A percentile compares a stretch with the other conserved stretches of the same genome.
phyloP scores from a whole-genome alignment of 2,888 invertebrate species.

The Dromius quadrimaculatus region DNA sequence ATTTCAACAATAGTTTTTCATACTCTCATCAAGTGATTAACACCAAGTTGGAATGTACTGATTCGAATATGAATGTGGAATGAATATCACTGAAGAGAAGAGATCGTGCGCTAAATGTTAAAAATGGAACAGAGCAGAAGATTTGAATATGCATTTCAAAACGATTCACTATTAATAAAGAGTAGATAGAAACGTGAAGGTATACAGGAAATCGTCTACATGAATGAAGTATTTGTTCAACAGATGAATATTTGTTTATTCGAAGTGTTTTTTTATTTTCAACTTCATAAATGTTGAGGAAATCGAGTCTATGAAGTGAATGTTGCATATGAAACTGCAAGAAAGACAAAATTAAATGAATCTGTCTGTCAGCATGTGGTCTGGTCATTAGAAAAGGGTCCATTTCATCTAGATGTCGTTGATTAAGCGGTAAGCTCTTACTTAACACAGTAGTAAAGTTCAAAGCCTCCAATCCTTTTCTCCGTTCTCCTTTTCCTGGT shows the following conservation, averaged over 20 bases:
- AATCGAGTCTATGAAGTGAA: no score
- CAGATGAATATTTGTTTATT: no score
- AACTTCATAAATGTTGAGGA: no score
- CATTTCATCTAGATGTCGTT: constrained; percentile 5
- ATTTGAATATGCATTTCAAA: no score
- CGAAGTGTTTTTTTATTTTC: no score
- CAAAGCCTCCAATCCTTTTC: neutral
- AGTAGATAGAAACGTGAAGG: no score
- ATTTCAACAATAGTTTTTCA: constrained; percentile 21
- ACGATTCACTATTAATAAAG: no score
- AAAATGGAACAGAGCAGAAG: no score
- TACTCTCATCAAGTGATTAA: neutral
- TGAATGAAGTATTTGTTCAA: no score
- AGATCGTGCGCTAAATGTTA: no score
- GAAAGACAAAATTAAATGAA: neutral
- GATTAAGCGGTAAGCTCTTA: constrained; percentile 39
- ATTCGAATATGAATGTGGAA: neutral
- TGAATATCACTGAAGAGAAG: neutral
- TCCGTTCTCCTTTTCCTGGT: neutral
- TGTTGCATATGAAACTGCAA: neutral
- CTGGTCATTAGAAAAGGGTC: neutral
- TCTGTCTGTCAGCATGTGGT: neutral
- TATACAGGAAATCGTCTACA: no score
- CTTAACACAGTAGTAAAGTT: constrained; percentile 8
- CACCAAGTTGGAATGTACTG: neutral